Conservation (phyloP, 2,888 invertebrate species). For the Hydroisotoma schaefferi region DNA sequence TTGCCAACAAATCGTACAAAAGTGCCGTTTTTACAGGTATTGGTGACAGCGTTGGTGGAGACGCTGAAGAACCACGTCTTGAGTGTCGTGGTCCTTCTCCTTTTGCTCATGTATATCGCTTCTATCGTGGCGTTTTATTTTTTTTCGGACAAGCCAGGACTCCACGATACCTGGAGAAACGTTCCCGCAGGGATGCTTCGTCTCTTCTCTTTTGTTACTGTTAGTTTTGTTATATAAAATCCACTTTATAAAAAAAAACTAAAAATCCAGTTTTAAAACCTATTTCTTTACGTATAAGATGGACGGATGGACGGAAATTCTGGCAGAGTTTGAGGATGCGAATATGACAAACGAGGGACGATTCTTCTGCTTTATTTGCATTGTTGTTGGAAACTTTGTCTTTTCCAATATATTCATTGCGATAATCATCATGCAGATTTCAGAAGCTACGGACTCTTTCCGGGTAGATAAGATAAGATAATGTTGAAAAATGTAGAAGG, state of each 20-base stretch:
- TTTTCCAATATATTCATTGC: constrained; percentile 48
- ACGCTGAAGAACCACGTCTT: constrained; percentile 44
- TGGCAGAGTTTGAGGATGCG: constrained; percentile 26
- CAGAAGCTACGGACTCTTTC: constrained; percentile 45
- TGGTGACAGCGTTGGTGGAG: constrained; percentile 42
- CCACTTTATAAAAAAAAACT: neutral
- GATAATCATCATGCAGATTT: constrained; percentile 48
- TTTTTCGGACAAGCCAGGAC: constrained; percentile 23
- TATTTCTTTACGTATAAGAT: constrained; percentile 19
- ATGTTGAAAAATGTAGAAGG: no score
- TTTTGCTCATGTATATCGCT: constrained; percentile 44
- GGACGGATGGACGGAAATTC: constrained; percentile 46
- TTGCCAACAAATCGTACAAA: no score
- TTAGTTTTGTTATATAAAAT: constrained; percentile 12
- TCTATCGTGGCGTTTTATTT: constrained; percentile 44
- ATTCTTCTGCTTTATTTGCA: constrained; percentile 38
- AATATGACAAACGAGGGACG: constrained; percentile 20
- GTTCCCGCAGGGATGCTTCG: constrained; percentile 42
- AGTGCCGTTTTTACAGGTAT: constrained; percentile 25
- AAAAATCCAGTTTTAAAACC: neutral
- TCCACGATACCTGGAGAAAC: constrained; percentile 24
- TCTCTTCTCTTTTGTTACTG: constrained; percentile 40
- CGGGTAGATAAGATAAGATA: constrained; percentile 20
- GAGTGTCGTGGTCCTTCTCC: constrained; percentile 41
- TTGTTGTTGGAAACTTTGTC: constrained; percentile 46